A percentile compares a stretch with the other conserved stretches of the same genome.
Conservation (phyloP, 2,888 invertebrate genomes). For the Argyresthia albistria region DNA sequence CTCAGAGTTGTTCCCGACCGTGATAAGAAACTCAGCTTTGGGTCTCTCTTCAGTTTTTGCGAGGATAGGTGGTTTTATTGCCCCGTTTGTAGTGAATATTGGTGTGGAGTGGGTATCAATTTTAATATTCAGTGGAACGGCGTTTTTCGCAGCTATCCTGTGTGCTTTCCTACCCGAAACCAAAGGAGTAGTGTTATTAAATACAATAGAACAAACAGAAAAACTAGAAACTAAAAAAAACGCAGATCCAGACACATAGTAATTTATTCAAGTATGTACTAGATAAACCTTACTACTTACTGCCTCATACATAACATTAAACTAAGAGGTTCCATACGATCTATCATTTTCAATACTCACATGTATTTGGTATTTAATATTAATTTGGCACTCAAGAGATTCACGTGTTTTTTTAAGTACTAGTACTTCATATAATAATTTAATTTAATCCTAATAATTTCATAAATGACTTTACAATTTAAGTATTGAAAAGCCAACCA, state of each 20-base stretch:
- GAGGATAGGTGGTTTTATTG: constrained; percentile 87
- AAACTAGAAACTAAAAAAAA: neutral
- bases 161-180: constrained; percentile 54
- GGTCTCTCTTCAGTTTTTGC: constrained; percentile 93
- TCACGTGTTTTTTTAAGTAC: too few species aligned
- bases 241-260: neutral
- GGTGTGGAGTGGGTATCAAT: constrained; percentile 52
- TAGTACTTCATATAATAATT: too few species aligned
- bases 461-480: too few species aligned
- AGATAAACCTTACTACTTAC: too few species aligned
- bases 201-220: constrained; percentile 49
- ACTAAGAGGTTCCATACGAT: too few species aligned
- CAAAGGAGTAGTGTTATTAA: constrained; percentile 42
- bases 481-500: too few species aligned
- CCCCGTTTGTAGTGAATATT: constrained; percentile 83
- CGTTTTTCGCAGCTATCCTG: constrained; percentile 39
- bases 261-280: neutral
- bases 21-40: constrained; percentile 87
- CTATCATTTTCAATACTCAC: too few species aligned
- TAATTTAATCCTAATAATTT: too few species aligned
- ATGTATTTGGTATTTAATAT: too few species aligned
- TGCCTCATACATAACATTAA: too few species aligned
- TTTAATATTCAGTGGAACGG: constrained; percentile 40
- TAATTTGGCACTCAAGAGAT: too few species aligned
- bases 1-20: constrained; percentile 91